These are phyloP conservation scores for Gymnoscopelus braueri DNA, from an alignment of 2,797 vertebrate genomes.

Conservation along the genomic window DNA sequence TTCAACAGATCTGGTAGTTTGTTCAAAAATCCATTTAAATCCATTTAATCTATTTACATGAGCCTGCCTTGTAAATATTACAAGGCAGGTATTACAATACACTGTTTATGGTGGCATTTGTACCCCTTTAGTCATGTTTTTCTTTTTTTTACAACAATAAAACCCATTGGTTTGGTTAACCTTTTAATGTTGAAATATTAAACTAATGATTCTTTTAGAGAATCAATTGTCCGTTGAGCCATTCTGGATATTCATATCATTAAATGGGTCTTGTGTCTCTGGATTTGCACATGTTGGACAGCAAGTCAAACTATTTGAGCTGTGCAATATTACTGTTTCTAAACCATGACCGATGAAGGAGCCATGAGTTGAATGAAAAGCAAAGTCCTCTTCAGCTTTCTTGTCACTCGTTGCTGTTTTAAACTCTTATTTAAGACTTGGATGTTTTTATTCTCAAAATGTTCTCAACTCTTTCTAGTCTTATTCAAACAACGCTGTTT, in stretches of 20 bases:
- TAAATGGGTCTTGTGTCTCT: not conserved
- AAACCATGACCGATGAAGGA: conserved; percentile 39
- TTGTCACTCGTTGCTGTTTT: conserved; percentile 33
- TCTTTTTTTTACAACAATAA: not conserved
- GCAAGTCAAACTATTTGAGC: conserved; percentile 46
- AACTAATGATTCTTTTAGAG: conserved; percentile 31
- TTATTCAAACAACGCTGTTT: conserved; percentile 39
- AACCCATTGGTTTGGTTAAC: conserved; percentile 10
- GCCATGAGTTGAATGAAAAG: not conserved
- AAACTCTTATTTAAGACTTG: conserved; percentile 32
- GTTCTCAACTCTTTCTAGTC: conserved; percentile 9
- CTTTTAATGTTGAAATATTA: not conserved
- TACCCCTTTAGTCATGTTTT: conserved; percentile 3
- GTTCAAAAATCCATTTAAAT: conserved; percentile 11
- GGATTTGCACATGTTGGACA: conserved; percentile 1
- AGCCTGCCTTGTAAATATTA: conserved; percentile 18
- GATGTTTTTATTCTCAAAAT: conserved; percentile 2
- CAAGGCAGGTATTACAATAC: conserved; percentile 8
- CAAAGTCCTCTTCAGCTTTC: conserved; percentile 27
- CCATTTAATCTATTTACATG: not conserved
- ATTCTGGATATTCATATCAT: conserved; percentile 18
- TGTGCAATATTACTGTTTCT: conserved; percentile 53
- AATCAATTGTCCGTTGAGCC: conserved; percentile 19
- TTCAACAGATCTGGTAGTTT: conserved; percentile 26
- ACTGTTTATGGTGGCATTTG: conserved; percentile 19